phyloP scores from a whole-genome alignment of 2,113 vertebrate species.

The Bungarus multicinctus region DNA sequence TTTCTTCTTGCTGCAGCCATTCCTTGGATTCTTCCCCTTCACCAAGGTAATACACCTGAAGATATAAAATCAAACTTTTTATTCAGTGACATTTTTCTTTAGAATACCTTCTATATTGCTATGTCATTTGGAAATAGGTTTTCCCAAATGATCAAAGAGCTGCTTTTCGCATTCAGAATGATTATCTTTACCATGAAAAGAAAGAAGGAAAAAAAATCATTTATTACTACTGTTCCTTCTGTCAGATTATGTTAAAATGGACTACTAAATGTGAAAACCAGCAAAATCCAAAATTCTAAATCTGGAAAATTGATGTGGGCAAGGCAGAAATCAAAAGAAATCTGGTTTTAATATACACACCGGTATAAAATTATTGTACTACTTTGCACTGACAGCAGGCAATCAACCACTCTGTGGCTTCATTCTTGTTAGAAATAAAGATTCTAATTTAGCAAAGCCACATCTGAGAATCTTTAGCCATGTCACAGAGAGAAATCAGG shows the following conservation, averaged over 20 bases:
- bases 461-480: background rate
- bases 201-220: background rate
- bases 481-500: background rate
- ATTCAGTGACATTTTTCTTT: background rate
- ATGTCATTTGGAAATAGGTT: background rate
- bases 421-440: background rate
- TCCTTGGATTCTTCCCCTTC: constrained; percentile 85
- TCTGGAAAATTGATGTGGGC: background rate
- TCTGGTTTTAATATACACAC: background rate
- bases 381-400: background rate
- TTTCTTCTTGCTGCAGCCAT: constrained; percentile 75
- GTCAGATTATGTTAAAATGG: background rate
- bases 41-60: constrained; percentile 89
- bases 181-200: background rate
- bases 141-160: background rate
- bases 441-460: background rate
- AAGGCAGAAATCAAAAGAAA: background rate
- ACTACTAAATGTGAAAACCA: background rate
- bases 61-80: background rate
- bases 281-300: background rate
- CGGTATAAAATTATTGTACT: background rate
- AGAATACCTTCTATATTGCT: background rate
- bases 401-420: background rate
- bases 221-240: background rate
- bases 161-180: background rate